These are phyloP conservation scores for Pseudomyrmex flavicornis DNA, from an alignment of 1,140 invertebrate genomes.

Conservation along the genomic window DNA sequence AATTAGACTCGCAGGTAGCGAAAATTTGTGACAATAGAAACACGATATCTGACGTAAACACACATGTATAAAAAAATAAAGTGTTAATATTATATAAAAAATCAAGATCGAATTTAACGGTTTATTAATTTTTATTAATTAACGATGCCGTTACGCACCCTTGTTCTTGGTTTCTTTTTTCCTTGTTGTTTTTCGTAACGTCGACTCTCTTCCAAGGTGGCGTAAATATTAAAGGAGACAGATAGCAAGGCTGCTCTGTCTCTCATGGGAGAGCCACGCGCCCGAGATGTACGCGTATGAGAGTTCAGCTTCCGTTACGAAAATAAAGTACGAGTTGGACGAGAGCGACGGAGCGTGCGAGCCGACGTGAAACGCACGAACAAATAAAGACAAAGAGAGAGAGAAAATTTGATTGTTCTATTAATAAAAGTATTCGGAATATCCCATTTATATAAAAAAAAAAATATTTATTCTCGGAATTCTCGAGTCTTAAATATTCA, in stretches of 20 bases:
- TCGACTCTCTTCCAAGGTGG: constrained; percentile 22
- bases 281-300: constrained; percentile 50
- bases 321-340: constrained; percentile 70
- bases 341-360: constrained; percentile 67
- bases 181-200: constrained; percentile 18
- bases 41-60: not conserved
- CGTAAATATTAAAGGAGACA: constrained; percentile 69
- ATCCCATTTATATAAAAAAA: too few relatives aligned
- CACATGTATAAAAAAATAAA: not conserved
- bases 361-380: constrained; percentile 36
- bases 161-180: constrained; percentile 11
- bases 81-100: too few relatives aligned
- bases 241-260: constrained; percentile 54
- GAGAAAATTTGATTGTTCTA: constrained; percentile 60
- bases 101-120: too few relatives aligned
- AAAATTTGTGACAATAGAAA: not conserved
- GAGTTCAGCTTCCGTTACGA: constrained; percentile 74
- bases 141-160: not conserved
- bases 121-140: too few relatives aligned
- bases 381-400: constrained; percentile 13
- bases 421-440: constrained; percentile 55
- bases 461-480: too few relatives aligned
- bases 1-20: constrained; percentile 8
- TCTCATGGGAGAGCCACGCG: constrained; percentile 63
- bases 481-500: constrained; percentile 42